Evolutionary conservation across 2,113 vertebrate species (phyloP).

Genomic region (Parus major): DNA sequence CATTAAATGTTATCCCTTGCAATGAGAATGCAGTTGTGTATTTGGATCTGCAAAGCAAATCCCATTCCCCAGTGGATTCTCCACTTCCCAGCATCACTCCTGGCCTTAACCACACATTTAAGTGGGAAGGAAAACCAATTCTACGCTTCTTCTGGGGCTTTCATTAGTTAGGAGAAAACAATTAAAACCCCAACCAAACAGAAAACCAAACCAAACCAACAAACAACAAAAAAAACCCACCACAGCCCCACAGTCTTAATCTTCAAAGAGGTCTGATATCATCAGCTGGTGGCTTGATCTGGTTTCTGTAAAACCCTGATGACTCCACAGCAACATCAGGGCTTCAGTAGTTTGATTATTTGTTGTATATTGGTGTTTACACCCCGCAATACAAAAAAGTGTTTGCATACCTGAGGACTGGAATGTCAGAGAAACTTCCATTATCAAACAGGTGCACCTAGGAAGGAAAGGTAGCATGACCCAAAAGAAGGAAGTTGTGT

Average conservation of each 20-base stretch:
- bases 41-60: not conserved
- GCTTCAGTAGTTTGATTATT: not conserved
- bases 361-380: not conserved
- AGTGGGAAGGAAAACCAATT: not conserved
- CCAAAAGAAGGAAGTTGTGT: not conserved
- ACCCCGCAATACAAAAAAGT: not conserved
- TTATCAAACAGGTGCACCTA: not conserved
- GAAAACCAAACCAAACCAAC: not conserved
- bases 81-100: not conserved
- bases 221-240: not conserved
- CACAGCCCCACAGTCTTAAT: not conserved
- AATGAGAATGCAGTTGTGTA: not conserved
- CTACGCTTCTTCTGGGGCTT: not conserved
- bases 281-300: not conserved
- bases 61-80: not conserved
- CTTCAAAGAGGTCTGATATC: not conserved
- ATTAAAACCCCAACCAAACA: not conserved
- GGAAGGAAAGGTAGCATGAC: not conserved
- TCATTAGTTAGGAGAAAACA: not conserved
- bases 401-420: not conserved
- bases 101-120: not conserved
- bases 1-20: not conserved
- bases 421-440: not conserved
- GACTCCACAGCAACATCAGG: not conserved
- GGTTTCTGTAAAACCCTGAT: not conserved